A percentile compares a stretch with the other conserved stretches of the same genome.
Conservation (phyloP, 92 coral and sea anemone genomes). For the Blastomussa wellsi region DNA sequence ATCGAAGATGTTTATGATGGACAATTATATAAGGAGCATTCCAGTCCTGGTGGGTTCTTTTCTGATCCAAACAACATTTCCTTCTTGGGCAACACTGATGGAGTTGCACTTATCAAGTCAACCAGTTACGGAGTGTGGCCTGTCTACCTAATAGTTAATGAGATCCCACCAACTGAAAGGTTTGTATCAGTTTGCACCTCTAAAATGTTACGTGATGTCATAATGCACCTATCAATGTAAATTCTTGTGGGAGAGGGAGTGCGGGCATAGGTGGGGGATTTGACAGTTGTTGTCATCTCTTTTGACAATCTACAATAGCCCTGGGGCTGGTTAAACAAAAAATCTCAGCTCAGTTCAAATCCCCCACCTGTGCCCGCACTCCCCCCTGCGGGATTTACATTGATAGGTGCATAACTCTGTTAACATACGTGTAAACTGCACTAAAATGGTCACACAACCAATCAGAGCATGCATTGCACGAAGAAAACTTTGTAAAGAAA, state of each 20-base stretch:
- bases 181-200: conserved; percentile 14
- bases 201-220: conserved; percentile 9
- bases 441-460: too few species aligned
- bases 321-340: too few species aligned
- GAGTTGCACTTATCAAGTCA: conserved; percentile 43
- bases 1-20: conserved; percentile 60
- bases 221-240: too few species aligned
- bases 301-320: too few species aligned
- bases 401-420: too few species aligned
- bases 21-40: conserved; percentile 33
- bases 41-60: conserved; percentile 39
- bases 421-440: too few species aligned
- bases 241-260: too few species aligned
- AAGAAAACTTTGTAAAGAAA: conserved; percentile 4
- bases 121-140: conserved; percentile 46
- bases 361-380: too few species aligned
- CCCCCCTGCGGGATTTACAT: too few species aligned
- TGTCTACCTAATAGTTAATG: conserved; percentile 38
- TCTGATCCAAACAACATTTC: conserved; percentile 42
- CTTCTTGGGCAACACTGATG: conserved; percentile 53
- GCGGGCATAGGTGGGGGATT: too few species aligned
- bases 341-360: too few species aligned
- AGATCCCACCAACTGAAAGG: conserved; percentile 46
- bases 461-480: background rate
- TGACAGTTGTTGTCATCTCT: too few species aligned